phyloP scores from a whole-genome alignment of 1,140 invertebrate genomes.

The Macrobrachium nipponense region DNA sequence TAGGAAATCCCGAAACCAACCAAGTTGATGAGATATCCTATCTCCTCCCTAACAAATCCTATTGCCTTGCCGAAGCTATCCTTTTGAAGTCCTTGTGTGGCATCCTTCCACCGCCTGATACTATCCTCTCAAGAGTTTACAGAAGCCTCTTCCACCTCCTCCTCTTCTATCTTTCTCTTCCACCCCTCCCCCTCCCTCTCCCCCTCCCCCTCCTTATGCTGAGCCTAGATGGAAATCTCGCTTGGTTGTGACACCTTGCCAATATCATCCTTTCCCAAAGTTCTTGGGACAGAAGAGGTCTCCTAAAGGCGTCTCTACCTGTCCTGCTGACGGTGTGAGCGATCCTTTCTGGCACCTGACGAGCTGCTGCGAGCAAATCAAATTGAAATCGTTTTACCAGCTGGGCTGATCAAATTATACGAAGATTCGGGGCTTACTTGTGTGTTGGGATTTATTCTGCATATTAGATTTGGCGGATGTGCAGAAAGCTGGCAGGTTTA shows the following conservation, averaged over 20 bases:
- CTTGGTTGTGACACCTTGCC: conserved; percentile 26
- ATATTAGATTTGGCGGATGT: conserved; percentile 53
- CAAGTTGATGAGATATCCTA: neutral
- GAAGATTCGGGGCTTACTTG: conserved; percentile 56
- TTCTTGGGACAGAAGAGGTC: conserved; percentile 17
- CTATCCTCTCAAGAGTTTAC: too few species aligned
- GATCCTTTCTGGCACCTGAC: conserved; percentile 48
- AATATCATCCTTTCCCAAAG: conserved; percentile 26
- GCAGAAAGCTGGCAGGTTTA: conserved; percentile 40
- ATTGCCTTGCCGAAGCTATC: too few species aligned
- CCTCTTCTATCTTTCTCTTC: too few species aligned
- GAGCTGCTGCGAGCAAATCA: conserved; percentile 41
- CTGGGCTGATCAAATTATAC: conserved; percentile 53
- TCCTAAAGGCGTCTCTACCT: conserved; percentile 3
- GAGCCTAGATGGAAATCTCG: conserved; percentile 48
- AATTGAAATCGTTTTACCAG: conserved; percentile 56
- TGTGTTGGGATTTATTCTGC: conserved; percentile 54
- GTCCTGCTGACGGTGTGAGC: conserved; percentile 17
- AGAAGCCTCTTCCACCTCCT: too few species aligned
- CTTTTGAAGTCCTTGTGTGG: too few species aligned
- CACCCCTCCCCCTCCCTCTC: neutral
- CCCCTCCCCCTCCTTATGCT: conserved; percentile 35
- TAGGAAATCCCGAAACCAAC: too few species aligned
- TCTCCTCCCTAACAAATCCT: neutral
- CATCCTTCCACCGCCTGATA: too few species aligned